Base-by-base conservation (phyloP, 1,140 invertebrate species). In the Telenomus remus region DNA sequence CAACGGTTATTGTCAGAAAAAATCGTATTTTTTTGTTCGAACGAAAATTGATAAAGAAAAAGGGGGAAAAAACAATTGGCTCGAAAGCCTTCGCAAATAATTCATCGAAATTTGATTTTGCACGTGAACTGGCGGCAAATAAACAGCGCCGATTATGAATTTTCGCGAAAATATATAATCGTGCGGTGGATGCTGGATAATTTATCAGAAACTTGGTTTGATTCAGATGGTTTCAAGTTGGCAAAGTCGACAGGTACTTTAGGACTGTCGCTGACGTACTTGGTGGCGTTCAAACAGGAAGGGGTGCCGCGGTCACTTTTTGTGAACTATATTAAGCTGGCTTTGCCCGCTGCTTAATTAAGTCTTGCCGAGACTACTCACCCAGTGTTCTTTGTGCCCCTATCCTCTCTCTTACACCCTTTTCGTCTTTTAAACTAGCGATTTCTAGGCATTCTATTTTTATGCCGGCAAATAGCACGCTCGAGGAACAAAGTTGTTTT, bases 281-380 rank as follows among this genome's bases (percentile, higher is more conserved):
- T 71, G 48, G 46, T 15, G n/a, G n/a, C 51, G 65, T 61, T 60
- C 63, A 75, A 75, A 72, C 76, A 61, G 68, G 72, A 77, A 74
- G 70, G 50, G 66, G 74, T 76, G 51, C 70, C 82, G 86, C 84
- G 86, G 87, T 88, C 86, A 87, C 87, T 88, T 88, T 27, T 27
- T 88, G 86, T 87, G 85, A 87, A 86, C 85, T 86, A n/a, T n/a
- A n/a, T n/a, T n/a, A 87, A 85, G 82, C 84, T 82, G 81, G 84
- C 84, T 85, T 85, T 85, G 79, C 81, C 78, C 79, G 79, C 79
- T 86, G 85, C 87, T 87, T 88, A 88, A 88, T 88, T 88, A 88
- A 88, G 84, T 87, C 86, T 84, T 80, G 82, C 85, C 83, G 84
- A 83, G 82, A 85, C 83, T 86, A 81, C 82, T 84, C 81, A 65